Conservation (phyloP, 2,888 invertebrate genomes). For the Drosophila nigricruria region DNA sequence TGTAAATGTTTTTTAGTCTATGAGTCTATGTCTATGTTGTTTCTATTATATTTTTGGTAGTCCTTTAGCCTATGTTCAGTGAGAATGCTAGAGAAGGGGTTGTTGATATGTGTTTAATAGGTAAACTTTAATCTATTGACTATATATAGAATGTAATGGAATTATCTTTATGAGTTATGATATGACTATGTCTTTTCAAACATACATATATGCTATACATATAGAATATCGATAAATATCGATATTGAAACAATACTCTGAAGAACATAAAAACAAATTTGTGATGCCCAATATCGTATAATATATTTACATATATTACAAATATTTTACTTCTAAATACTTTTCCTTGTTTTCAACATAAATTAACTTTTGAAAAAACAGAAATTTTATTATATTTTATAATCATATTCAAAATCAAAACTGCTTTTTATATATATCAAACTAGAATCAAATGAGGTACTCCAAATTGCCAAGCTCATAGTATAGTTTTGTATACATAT, state of each 20-base stretch:
- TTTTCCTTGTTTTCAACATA: too few relatives aligned
- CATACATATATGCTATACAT: not conserved
- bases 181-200: not conserved
- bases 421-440: too few relatives aligned
- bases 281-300: too few relatives aligned
- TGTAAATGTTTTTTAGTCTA: slow-evolving; percentile 2
- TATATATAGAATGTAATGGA: not conserved
- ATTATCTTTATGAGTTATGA: not conserved
- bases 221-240: not conserved
- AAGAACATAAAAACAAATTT: not conserved
- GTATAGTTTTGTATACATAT: too few relatives aligned
- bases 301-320: too few relatives aligned
- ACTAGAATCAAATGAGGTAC: too few relatives aligned
- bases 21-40: slow-evolving; percentile 6
- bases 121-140: not conserved
- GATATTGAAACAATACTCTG: not conserved
- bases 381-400: too few relatives aligned
- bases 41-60: slow-evolving; percentile 15
- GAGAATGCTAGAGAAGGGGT: not conserved
- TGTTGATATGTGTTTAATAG: too few relatives aligned
- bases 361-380: too few relatives aligned
- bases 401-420: too few relatives aligned
- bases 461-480: too few relatives aligned
- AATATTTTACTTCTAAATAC: too few relatives aligned
- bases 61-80: not conserved